Conservation (phyloP, 1,140 invertebrate genomes). For the Cepaea nemoralis region DNA sequence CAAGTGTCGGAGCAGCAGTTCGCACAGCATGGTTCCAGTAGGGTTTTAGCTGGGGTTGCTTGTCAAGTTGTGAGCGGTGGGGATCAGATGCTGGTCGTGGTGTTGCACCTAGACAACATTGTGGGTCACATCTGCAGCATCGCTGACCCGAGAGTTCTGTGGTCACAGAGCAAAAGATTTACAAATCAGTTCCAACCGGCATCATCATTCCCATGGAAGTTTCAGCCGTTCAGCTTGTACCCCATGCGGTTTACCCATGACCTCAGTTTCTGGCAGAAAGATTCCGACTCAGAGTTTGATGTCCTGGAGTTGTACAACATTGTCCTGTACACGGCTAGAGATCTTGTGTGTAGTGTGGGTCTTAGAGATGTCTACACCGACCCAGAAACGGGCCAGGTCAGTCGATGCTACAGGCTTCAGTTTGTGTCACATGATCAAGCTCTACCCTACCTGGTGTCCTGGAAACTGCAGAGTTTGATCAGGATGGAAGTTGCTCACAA, state of each 20-base stretch:
- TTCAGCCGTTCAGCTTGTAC: conserved; percentile 58
- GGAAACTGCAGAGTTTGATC: conserved; percentile 65
- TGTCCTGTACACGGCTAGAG: conserved; percentile 58
- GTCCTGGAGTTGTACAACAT: conserved; percentile 55
- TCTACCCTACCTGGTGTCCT: conserved; percentile 64
- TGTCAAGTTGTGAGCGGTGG: background rate
- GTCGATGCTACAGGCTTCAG: conserved; percentile 66
- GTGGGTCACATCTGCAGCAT: conserved; percentile 36
- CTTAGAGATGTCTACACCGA: conserved; percentile 62
- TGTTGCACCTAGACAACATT: conserved; percentile 20
- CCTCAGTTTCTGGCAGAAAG: conserved; percentile 69
- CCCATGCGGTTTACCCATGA: conserved; percentile 65
- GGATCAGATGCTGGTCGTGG: background rate
- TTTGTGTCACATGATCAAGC: conserved; percentile 66
- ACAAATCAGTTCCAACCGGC: conserved; percentile 46
- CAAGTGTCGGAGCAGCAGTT: background rate
- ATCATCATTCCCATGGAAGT: conserved; percentile 3
- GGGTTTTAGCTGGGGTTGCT: background rate
- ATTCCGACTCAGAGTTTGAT: conserved; percentile 53
- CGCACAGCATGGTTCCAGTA: background rate
- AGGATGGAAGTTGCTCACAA: conserved; percentile 55
- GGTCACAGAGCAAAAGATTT: conserved; percentile 53
- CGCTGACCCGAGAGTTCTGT: conserved; percentile 51
- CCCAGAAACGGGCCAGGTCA: conserved; percentile 43
- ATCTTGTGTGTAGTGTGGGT: conserved; percentile 55